phyloP scores from a whole-genome alignment of 2,888 invertebrate genomes.

The Cyaniris semiargus region DNA sequence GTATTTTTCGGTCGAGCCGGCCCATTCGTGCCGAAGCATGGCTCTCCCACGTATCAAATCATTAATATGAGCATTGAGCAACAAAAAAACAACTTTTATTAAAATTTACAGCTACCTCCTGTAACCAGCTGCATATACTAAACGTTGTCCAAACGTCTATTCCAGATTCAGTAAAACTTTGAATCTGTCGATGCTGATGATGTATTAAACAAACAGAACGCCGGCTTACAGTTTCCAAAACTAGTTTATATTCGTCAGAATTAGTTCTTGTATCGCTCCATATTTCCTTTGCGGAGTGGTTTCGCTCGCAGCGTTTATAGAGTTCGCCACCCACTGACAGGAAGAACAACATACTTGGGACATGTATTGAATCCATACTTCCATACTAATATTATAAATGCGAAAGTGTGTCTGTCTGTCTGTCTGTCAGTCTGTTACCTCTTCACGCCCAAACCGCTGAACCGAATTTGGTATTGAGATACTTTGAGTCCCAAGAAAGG shows the following conservation, averaged over 20 bases:
- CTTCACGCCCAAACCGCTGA: too few species aligned
- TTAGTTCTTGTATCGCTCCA: constrained; percentile 27
- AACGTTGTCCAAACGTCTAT: not conserved
- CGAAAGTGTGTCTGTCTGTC: too few species aligned
- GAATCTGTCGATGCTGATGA: not conserved
- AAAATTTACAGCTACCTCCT: too few species aligned
- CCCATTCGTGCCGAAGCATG: too few species aligned
- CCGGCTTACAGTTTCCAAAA: not conserved
- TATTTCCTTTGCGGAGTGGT: constrained; percentile 29
- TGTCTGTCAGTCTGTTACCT: too few species aligned
- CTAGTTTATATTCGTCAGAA: constrained; percentile 30
- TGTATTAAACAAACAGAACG: constrained; percentile 14
- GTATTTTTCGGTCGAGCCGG: too few species aligned
- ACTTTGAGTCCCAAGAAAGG: too few species aligned
- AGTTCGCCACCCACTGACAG: not conserved
- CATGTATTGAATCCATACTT: not conserved
- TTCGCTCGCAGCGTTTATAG: constrained; percentile 17
- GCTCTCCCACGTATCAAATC: too few species aligned
- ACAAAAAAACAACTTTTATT: too few species aligned
- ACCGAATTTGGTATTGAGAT: too few species aligned
- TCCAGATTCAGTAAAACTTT: not conserved
- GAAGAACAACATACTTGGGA: not conserved
- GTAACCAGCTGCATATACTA: not conserved
- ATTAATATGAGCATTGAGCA: too few species aligned
- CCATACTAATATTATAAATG: too few species aligned